phyloP scores from a whole-genome alignment of 2,888 invertebrate species.

The Drosophila seclusa region DNA sequence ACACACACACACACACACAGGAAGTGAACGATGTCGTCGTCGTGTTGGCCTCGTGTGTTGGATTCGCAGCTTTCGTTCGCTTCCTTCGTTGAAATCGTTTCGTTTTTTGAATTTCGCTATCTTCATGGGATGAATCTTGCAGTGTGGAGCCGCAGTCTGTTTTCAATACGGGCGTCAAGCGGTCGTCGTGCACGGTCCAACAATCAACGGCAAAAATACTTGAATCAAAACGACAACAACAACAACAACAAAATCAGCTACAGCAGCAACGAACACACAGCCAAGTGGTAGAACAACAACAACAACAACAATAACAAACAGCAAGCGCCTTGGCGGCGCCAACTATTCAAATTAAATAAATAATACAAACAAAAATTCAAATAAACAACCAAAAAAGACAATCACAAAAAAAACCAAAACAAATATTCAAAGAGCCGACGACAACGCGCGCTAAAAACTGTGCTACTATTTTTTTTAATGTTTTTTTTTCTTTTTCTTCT shows the following conservation, averaged over 20 bases:
- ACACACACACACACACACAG: slow-evolving; percentile 26
- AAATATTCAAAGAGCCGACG: slow-evolving; percentile 41
- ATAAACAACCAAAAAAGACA: neutral
- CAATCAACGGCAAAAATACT: slow-evolving; percentile 8
- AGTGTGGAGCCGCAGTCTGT: slow-evolving; percentile 83
- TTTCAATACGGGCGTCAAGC: slow-evolving; percentile 85
- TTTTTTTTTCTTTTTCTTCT: slow-evolving; percentile 48
- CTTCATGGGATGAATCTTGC: slow-evolving; percentile 82
- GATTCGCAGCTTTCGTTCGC: slow-evolving; percentile 10
- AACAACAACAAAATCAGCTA: slow-evolving; percentile 35
- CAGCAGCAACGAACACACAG: slow-evolving; percentile 24
- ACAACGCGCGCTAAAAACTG: slow-evolving; percentile 60
- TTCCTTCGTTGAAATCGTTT: slow-evolving; percentile 24
- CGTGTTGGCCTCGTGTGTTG: slow-evolving; percentile 12
- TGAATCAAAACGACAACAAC: slow-evolving; percentile 27
- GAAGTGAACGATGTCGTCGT: slow-evolving; percentile 45
- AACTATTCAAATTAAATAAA: slow-evolving; percentile 8
- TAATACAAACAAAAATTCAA: slow-evolving; percentile 6
- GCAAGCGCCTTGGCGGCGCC: slow-evolving; percentile 29
- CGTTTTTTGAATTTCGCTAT: slow-evolving; percentile 55
- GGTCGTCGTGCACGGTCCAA: slow-evolving; percentile 81
- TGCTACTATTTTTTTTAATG: slow-evolving; percentile 16
- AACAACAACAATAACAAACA: slow-evolving; percentile 10
- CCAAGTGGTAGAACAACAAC: slow-evolving; percentile 15
- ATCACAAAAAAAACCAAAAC: neutral